A percentile compares a stretch with the other conserved stretches of the same genome.
Conservation (phyloP, 2,113 vertebrate species). For the Chaetura pelagica region DNA sequence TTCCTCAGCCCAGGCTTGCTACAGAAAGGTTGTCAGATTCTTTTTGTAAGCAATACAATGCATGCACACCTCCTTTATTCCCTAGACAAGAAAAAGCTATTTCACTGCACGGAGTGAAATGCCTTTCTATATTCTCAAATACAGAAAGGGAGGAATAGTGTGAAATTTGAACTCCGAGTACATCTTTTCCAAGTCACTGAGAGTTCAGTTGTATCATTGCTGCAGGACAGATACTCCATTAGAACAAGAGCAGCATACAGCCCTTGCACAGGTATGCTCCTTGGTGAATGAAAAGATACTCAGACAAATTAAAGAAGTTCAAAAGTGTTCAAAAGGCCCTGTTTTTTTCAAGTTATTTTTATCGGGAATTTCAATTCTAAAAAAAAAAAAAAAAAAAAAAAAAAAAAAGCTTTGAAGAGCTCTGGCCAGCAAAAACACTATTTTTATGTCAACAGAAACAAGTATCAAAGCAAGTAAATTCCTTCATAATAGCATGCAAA, state of each 20-base stretch:
- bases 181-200: slow-evolving; percentile 21
- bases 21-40: slow-evolving; percentile 10
- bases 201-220: background rate
- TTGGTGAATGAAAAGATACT: background rate
- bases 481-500: background rate
- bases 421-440: background rate
- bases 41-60: background rate
- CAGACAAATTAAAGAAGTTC: background rate
- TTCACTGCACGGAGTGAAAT: background rate
- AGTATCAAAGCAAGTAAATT: background rate
- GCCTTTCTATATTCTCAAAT: slow-evolving; percentile 20
- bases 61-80: background rate
- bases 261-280: background rate
- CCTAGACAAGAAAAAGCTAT: background rate
- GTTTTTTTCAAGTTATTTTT: background rate
- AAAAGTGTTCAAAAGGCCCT: background rate
- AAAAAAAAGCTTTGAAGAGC: background rate
- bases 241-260: background rate
- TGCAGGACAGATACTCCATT: background rate
- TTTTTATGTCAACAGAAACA: background rate
- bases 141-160: background rate
- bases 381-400: background rate
- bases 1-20: background rate
- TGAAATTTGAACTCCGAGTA: slow-evolving; percentile 11
- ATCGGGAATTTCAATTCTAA: background rate